phyloP scores from a whole-genome alignment of 2,797 vertebrate species.

The Emys orbicularis region DNA sequence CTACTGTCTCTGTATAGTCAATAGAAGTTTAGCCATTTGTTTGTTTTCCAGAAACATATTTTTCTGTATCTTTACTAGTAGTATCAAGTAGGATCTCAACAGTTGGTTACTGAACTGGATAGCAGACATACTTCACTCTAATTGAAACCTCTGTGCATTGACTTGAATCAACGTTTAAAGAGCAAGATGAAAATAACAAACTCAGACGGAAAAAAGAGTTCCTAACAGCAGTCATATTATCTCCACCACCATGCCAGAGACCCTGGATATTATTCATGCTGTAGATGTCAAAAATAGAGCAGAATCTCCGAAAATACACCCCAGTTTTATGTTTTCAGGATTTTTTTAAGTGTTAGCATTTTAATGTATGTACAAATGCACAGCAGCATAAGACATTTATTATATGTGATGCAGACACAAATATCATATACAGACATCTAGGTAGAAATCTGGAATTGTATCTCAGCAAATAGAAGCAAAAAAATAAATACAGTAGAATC shows the following conservation, averaged over 20 bases:
- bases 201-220: background rate
- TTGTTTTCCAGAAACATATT: slow-evolving; percentile 57
- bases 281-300: slow-evolving; percentile 32
- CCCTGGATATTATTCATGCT: slow-evolving; percentile 73
- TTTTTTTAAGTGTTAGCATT: slow-evolving; percentile 57
- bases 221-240: background rate
- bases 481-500: background rate
- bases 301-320: slow-evolving; percentile 51
- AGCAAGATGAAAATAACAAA: background rate
- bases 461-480: slow-evolving; percentile 11
- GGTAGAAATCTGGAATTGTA: background rate
- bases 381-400: background rate
- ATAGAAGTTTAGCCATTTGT: slow-evolving; percentile 34
- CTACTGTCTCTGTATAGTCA: slow-evolving; percentile 37
- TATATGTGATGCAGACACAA: slow-evolving; percentile 1
- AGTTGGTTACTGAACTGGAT: background rate
- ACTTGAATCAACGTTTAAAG: slow-evolving; percentile 33
- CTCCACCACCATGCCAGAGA: background rate
- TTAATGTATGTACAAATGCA: slow-evolving; percentile 55
- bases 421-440: background rate
- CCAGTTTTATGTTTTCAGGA: slow-evolving; percentile 54
- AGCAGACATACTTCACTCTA: background rate
- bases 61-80: slow-evolving; percentile 42
- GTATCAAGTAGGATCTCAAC: slow-evolving; percentile 46
- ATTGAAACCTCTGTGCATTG: slow-evolving; percentile 3